Conservation (phyloP, 2,113 vertebrate genomes). For the Laticauda laticaudata region DNA sequence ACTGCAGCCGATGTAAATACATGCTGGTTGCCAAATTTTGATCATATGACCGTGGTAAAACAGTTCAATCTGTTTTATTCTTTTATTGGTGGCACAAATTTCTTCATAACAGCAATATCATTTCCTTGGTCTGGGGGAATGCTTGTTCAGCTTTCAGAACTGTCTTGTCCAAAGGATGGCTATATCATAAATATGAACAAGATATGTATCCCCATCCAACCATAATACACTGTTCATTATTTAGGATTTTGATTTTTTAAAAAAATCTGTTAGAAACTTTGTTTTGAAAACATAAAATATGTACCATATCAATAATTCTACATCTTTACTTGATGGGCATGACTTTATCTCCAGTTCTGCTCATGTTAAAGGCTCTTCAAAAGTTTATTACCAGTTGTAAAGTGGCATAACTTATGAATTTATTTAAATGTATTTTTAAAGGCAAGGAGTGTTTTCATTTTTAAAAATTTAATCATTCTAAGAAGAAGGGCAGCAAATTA, state of each 20-base stretch:
- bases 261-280: not conserved
- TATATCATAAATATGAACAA: not conserved
- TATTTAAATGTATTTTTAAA: conserved; percentile 20
- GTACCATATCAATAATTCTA: not conserved
- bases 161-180: not conserved
- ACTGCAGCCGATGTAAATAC: not conserved
- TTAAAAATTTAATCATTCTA: conserved; percentile 18
- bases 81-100: not conserved
- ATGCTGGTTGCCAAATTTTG: not conserved
- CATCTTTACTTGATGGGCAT: not conserved
- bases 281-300: not conserved
- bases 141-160: not conserved
- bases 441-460: not conserved
- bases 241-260: not conserved
- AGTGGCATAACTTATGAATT: not conserved
- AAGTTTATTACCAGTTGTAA: not conserved
- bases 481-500: not conserved
- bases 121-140: not conserved
- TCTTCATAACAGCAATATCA: not conserved
- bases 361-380: not conserved
- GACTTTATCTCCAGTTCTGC: not conserved
- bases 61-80: not conserved
- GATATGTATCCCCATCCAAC: not conserved
- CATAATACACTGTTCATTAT: not conserved
- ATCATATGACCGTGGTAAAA: not conserved